Base-by-base conservation (phyloP, 2,888 invertebrate species). In the Tanypteryx hageni region DNA sequence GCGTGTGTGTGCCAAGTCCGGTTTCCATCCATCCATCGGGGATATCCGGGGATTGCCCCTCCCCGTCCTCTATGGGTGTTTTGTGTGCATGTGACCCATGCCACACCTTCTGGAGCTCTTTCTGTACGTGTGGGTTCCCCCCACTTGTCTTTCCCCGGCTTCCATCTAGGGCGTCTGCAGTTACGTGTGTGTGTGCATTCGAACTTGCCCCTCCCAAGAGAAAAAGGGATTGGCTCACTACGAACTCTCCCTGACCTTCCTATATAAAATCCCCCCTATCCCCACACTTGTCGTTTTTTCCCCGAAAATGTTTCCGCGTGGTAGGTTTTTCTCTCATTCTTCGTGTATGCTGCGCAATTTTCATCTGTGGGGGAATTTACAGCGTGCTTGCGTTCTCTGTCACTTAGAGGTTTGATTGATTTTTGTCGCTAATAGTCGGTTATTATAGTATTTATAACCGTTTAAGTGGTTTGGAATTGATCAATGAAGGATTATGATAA, bases 21-120 rank as follows among this genome's bases (percentile, higher is more conserved):
- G 64, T 89, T 89, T 89, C 64, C 64, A 86, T 31, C 61, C 27
- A 64, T 44, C 58, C 86, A 14, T 59, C 22, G 86, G 56, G 83
- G 83, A n/a, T 0, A 13, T 44, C 82, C 16, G 31, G 56, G 59
- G 31, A 59, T 7, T 22, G 61, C 31, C 61, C 86, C 64, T 22
- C 44, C 44, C 83, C 18, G 56, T 44, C 31, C 82, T 16, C 31
- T 31, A 10, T 16, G 31, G 82, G 14, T 82, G 82, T 76, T 44
- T 44, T 44, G 44, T 44, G 5, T 44, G 44, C 44, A 44, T 44
- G 44, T 44, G 44, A 44, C 44, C 76, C 76, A 0, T 76, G 27
- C 76, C 59, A 27, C 61, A 61, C 58, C 86, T 59, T n/a, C 16
- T n/a, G 76, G 22, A 22, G 76, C 8, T 76, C 76, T 76, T n/a